Evolutionary conservation across 2,113 vertebrate species (phyloP).

Genomic region (Lethenteron reissneri): DNA sequence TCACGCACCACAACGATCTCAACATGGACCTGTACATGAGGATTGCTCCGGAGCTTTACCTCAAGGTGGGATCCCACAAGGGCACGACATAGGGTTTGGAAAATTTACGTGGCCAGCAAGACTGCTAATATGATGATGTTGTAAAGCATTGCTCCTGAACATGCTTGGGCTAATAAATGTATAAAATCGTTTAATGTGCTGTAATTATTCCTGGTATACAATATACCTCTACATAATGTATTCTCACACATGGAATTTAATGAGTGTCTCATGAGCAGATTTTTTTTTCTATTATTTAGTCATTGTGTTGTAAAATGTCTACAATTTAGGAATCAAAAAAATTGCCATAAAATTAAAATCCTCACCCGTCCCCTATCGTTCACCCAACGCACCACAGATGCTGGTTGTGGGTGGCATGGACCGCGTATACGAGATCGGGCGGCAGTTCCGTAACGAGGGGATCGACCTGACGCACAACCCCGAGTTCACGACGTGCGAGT

Average conservation of each 20-base stretch:
- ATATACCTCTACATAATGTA: too few species aligned
- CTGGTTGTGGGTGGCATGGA: constrained; percentile 86
- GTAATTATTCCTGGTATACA: too few species aligned
- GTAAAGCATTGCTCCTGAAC: too few species aligned
- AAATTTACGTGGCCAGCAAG: neutral
- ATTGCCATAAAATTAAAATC: neutral
- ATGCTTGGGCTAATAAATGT: too few species aligned
- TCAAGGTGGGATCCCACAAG: constrained; percentile 41
- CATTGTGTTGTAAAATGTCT: neutral
- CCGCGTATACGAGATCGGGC: constrained; percentile 81
- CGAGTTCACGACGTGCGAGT: constrained; percentile 96
- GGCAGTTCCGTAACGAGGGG: constrained; percentile 92
- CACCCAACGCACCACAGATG: constrained; percentile 32
- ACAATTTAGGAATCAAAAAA: neutral
- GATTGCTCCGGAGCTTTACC: constrained; percentile 90
- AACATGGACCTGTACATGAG: constrained; percentile 97
- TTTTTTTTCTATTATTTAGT: neutral
- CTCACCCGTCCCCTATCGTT: neutral
- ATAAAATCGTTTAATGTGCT: too few species aligned
- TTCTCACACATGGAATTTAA: too few species aligned
- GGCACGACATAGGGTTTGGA: neutral
- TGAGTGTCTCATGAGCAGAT: neutral
- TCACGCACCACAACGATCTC: constrained; percentile 90
- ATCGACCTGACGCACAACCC: constrained; percentile 96
- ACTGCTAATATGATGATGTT: too few species aligned